Evolutionary conservation across 2,797 vertebrate genomes (phyloP), one percentile per base, ranked within the genome.

Genomic region (Antrozous pallidus): DNA sequence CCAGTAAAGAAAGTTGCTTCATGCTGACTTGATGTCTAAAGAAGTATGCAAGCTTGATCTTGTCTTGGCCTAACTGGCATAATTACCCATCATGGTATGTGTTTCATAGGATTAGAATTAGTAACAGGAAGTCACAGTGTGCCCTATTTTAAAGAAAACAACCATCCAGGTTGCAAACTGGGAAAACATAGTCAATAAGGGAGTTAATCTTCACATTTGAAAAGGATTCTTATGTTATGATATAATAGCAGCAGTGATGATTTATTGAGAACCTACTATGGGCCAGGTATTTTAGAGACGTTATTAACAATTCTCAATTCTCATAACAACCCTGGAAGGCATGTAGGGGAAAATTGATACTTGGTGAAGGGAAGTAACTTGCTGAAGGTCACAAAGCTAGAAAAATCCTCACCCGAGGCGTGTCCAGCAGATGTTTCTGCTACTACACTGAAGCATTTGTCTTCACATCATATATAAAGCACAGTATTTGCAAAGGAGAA

Each of bases 211-310:
- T 74, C 79, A 89, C 28, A 54, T 67, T 90, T 88, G 61, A 95
- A 94, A 93, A 85, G 8, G 28, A 95, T 93, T 95, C 58, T 85
- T 31, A 36, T 45, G 58, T 33, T 75, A 51, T 88, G 56, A 79
- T 75, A n/a, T 92, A 75, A 88, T 5, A 74, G 31, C 31, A 63
- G 31, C 71, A 79, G 17, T n/a, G 78, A 36, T 84, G 71, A 91
- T 94, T 93, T 96, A 89, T 77, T 94, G 89, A 93, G 51, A 6
- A 95, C 82, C 87, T 95, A 96, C 84, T 95, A 82, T 85, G 31
- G 88, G 31, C 45, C 45, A 95, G 36, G 69, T 90, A 74, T 65
- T 94, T 87, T 96, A 88, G 49, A 63, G 54, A 87, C 80, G 24
- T 94, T 77, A 87, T 80, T 77, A 74, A 58, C 17, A 95, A 75